These are phyloP conservation scores for Temnothorax unifasciatus DNA, from an alignment of 2,888 invertebrate genomes.

Conservation along the genomic window DNA sequence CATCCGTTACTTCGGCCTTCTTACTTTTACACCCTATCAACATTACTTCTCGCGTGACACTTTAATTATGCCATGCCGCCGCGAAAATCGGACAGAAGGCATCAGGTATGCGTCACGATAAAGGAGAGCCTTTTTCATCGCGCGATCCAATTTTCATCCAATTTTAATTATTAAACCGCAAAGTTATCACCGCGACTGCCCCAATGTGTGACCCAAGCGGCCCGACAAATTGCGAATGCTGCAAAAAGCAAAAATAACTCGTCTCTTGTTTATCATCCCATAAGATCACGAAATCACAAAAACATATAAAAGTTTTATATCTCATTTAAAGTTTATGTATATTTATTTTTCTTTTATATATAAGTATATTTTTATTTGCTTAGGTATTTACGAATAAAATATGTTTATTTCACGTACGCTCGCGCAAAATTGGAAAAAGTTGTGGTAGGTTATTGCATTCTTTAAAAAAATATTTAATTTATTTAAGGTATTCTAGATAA, in stretches of 20 bases:
- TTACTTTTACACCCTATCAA: constrained; percentile 82
- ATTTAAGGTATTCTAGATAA: not conserved
- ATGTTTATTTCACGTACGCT: not conserved
- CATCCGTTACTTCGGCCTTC: constrained; percentile 79
- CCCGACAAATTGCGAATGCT: constrained; percentile 9
- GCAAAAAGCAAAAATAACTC: not conserved
- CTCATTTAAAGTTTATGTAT: not conserved
- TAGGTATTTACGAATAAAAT: not conserved
- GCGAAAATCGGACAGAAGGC: constrained; percentile 80
- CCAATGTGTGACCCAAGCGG: not conserved
- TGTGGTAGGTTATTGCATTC: constrained; percentile 2
- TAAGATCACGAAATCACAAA: not conserved
- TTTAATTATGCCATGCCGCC: constrained; percentile 85
- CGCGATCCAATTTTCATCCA: constrained; percentile 22
- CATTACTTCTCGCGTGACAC: constrained; percentile 83
- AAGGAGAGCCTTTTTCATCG: constrained; percentile 7
- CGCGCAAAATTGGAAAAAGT: not conserved
- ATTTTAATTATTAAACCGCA: constrained; percentile 49
- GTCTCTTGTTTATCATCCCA: not conserved
- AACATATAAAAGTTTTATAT: not conserved
- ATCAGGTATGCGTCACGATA: not conserved
- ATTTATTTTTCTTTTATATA: not conserved
- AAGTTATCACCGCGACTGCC: not conserved
- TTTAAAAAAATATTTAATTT: not conserved
- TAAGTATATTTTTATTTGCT: not conserved